These are phyloP conservation scores for Bufo gargarizans DNA, from an alignment of 2,113 vertebrate genomes.

Conservation along the genomic window DNA sequence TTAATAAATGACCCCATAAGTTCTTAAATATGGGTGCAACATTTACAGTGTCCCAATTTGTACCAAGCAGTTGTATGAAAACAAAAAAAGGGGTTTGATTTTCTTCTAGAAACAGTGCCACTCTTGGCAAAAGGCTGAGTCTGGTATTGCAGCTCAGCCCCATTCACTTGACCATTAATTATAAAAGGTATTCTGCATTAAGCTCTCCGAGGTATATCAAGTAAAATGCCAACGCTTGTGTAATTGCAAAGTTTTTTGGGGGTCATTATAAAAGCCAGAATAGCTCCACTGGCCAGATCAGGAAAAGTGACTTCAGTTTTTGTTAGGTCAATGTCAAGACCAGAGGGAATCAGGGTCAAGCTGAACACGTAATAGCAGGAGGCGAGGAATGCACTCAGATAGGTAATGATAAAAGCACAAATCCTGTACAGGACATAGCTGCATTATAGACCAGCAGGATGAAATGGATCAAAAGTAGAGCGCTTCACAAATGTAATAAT, in stretches of 20 bases:
- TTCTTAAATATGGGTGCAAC: neutral
- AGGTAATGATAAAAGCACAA: constrained; percentile 16
- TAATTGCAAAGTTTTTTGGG: constrained; percentile 28
- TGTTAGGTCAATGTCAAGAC: constrained; percentile 30
- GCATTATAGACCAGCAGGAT: constrained; percentile 11
- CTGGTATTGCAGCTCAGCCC: neutral
- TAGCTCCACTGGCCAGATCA: constrained; percentile 37
- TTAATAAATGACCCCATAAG: too few relatives aligned
- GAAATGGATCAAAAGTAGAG: constrained; percentile 7
- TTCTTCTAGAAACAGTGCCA: neutral
- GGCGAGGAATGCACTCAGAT: neutral
- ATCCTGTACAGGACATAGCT: neutral
- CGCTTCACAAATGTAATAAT: constrained; percentile 23
- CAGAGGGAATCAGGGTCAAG: constrained; percentile 34
- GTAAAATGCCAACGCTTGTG: constrained; percentile 2
- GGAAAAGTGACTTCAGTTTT: constrained; percentile 16
- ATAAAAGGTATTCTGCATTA: neutral
- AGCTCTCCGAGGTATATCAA: neutral
- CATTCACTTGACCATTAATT: neutral
- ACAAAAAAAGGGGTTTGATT: neutral
- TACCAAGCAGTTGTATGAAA: neutral
- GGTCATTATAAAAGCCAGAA: constrained; percentile 25
- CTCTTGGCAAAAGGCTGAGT: neutral
- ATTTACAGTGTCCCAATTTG: neutral
- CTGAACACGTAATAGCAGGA: constrained; percentile 21